phyloP scores from a whole-genome alignment of 1,140 invertebrate genomes.

The Elysia chlorotica region DNA sequence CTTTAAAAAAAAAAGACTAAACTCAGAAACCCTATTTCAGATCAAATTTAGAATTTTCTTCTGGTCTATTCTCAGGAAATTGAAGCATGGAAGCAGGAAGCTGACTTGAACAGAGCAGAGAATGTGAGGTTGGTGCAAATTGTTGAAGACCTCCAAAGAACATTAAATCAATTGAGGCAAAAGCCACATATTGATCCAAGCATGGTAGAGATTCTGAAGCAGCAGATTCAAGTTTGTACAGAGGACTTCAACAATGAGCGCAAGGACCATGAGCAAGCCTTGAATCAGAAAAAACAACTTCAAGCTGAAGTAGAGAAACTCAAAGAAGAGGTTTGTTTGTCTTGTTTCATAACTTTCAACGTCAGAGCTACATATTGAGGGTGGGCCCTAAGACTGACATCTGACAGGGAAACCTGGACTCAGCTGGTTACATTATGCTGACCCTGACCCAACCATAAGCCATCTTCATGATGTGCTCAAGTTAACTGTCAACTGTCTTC shows the following conservation, averaged over 20 bases:
- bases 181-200: slow-evolving; percentile 26
- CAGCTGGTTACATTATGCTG: neutral
- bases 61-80: too few relatives aligned
- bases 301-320: slow-evolving; percentile 19
- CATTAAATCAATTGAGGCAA: too few relatives aligned
- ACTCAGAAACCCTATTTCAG: too few relatives aligned
- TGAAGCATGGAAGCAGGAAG: too few relatives aligned
- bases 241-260: slow-evolving; percentile 57
- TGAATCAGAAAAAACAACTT: slow-evolving; percentile 18
- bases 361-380: neutral
- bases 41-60: too few relatives aligned
- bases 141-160: too few relatives aligned
- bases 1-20: too few relatives aligned
- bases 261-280: slow-evolving; percentile 47
- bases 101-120: too few relatives aligned
- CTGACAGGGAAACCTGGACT: neutral
- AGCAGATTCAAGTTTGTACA: slow-evolving; percentile 56
- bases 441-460: too few relatives aligned
- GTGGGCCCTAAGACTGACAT: neutral
- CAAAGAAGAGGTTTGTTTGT: slow-evolving; percentile 18
- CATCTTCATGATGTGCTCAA: too few relatives aligned
- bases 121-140: too few relatives aligned
- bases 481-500: too few relatives aligned
- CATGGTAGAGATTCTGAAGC: slow-evolving; percentile 45
- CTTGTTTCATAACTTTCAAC: neutral